Base-by-base conservation (phyloP, 2,113 vertebrate species). In the Hippoglossus stenolepis region DNA sequence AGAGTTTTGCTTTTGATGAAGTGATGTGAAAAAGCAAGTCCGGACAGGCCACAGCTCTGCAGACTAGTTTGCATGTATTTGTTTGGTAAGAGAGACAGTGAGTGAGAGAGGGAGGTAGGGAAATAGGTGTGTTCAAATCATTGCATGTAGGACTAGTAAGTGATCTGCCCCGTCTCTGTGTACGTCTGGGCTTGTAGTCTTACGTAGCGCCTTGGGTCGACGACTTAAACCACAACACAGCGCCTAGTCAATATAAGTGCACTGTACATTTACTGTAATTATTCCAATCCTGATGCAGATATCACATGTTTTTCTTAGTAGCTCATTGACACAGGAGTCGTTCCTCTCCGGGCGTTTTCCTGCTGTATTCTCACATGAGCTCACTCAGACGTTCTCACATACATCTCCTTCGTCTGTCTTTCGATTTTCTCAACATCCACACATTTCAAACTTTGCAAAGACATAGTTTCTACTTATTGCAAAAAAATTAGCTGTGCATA, bases 11-110 rank as follows among this genome's bases (percentile, higher is more conserved):
- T 78, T 45, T 57, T 57, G 28, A 76, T 65, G 47, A 76, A 84
- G 35, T 49, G 64, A 88, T 76, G 71, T 75, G 76, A 83, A 83
- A 82, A 68, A 79, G 83, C 90, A 86, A 61, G 90, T 80, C 73
- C 26, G 43, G 71, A 80, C 90, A 83, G 69, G 85, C 86, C 8
- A 8, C 8, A 26, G 10, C 66, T 57, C 67, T 57, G 75, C 57
- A 56, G 61, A 65, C 49, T 70, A 80, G 10, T 84, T 91, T 83
- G 66, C 70, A 65, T 90, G 63, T 45, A 79, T 87, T 87, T 84
- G 72, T 87, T 83, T 86, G 65, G 64, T 26, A 20, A 61, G 24
- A 65, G 74, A 82, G 83, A 65, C n/a, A 23, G 64, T 12, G 45
- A 70, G 53, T 0, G 31, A 70, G 64, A 65, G 51, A 3, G 23